phyloP scores from a whole-genome alignment of 2,113 vertebrate genomes.

The Gobius niger region DNA sequence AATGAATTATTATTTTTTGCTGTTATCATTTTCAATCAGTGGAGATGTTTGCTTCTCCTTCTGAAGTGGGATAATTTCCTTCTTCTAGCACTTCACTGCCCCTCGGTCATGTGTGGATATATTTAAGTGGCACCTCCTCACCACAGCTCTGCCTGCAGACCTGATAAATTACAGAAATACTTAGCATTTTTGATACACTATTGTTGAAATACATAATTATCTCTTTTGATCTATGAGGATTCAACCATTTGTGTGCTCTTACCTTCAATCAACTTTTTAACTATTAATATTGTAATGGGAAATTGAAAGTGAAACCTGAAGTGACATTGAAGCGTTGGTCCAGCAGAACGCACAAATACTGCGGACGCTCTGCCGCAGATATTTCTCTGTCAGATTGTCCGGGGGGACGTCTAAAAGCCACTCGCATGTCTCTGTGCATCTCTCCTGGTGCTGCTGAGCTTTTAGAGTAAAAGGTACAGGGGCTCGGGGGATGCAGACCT shows the following conservation, averaged over 20 bases:
- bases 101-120: neutral
- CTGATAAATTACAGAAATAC: too few relatives aligned
- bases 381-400: slow-evolving; percentile 56
- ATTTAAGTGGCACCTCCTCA: too few relatives aligned
- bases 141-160: too few relatives aligned
- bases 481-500: slow-evolving; percentile 54
- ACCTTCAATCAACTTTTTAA: too few relatives aligned
- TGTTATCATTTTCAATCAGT: neutral
- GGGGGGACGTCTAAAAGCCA: slow-evolving; percentile 68
- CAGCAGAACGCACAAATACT: slow-evolving; percentile 15
- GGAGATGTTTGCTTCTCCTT: neutral
- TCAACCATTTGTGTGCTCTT: too few relatives aligned
- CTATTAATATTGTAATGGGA: too few relatives aligned
- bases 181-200: too few relatives aligned
- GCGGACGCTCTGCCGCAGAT: slow-evolving; percentile 35
- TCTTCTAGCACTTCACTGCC: neutral
- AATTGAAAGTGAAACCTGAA: too few relatives aligned
- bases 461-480: slow-evolving; percentile 66
- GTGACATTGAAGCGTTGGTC: slow-evolving; percentile 10
- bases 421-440: slow-evolving; percentile 57
- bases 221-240: too few relatives aligned
- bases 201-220: too few relatives aligned
- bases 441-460: slow-evolving; percentile 55
- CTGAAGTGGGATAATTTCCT: neutral
- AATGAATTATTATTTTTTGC: neutral